Evolutionary conservation across 2,113 vertebrate genomes (phyloP).

Genomic region (Thamnaconus septentrionalis): DNA sequence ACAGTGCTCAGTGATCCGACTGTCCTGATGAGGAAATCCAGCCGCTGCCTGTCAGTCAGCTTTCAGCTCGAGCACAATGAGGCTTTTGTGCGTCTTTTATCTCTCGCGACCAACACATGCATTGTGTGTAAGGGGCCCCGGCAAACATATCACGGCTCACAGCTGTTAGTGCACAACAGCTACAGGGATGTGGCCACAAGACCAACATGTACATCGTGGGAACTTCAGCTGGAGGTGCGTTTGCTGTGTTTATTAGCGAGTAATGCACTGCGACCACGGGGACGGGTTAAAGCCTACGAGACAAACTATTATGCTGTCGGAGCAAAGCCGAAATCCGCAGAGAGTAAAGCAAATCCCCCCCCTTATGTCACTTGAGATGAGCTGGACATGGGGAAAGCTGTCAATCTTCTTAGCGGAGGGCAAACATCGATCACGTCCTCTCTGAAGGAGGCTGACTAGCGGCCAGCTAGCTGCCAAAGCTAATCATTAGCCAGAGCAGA

Average conservation of each 20-base stretch:
- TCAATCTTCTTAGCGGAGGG: slow-evolving; percentile 67
- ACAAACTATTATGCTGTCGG: slow-evolving; percentile 9
- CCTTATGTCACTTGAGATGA: slow-evolving; percentile 66
- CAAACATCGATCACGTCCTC: slow-evolving; percentile 28
- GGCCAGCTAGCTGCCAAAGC: not conserved
- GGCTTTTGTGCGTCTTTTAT: slow-evolving; percentile 43
- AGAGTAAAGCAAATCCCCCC: slow-evolving; percentile 57
- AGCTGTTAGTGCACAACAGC: too few relatives aligned
- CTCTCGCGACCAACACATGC: not conserved
- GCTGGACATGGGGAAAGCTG: slow-evolving; percentile 51
- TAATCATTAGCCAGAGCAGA: slow-evolving; percentile 8
- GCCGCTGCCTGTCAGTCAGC: slow-evolving; percentile 9
- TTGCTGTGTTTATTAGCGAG: too few relatives aligned
- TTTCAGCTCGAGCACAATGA: slow-evolving; percentile 46
- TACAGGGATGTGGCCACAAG: not conserved
- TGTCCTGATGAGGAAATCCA: slow-evolving; percentile 15
- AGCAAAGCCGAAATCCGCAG: slow-evolving; percentile 39
- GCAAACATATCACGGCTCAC: not conserved
- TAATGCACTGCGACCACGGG: too few relatives aligned
- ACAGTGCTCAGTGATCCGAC: too few relatives aligned
- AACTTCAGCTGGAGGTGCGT: too few relatives aligned
- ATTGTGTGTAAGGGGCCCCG: not conserved
- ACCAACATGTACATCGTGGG: too few relatives aligned
- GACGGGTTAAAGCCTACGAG: slow-evolving; percentile 16
- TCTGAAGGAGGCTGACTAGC: slow-evolving; percentile 4